These are phyloP conservation scores for Parazoanthus darwini DNA, from an alignment of 92 coral and sea anemone genomes.

Conservation along the genomic window DNA sequence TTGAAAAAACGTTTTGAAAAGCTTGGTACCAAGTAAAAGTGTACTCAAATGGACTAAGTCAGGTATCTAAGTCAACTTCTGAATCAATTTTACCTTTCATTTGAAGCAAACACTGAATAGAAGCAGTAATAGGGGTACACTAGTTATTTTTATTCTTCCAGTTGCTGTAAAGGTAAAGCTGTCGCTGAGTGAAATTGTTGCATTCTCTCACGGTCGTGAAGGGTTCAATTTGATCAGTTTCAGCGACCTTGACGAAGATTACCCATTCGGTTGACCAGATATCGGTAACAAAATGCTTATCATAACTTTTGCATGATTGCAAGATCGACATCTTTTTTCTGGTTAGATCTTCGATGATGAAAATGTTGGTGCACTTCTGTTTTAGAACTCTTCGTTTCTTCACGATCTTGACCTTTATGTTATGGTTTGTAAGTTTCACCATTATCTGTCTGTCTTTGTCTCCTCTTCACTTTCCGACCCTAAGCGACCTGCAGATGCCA, in stretches of 20 bases:
- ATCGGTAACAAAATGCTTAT: neutral
- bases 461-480: neutral
- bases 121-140: too few species aligned
- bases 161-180: too few species aligned
- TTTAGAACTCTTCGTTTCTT: neutral
- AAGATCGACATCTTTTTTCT: neutral
- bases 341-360: neutral
- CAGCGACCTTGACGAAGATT: neutral
- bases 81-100: too few species aligned
- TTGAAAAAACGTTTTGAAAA: too few species aligned
- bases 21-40: too few species aligned
- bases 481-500: neutral
- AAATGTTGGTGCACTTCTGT: neutral
- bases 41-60: too few species aligned
- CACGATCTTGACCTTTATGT: neutral
- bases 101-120: too few species aligned
- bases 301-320: neutral
- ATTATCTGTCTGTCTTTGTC: conserved; percentile 1
- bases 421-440: neutral
- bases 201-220: neutral
- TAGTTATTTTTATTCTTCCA: too few species aligned
- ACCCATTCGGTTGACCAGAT: conserved; percentile 1
- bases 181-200: neutral
- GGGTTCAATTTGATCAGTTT: neutral
- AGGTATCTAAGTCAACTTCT: too few species aligned